Percentiles rank a stretch among this genome's conserved stretches.
These are phyloP conservation scores for Orycteropus afer DNA, from an alignment of 2,113 vertebrate species.

Conservation along the genomic window DNA sequence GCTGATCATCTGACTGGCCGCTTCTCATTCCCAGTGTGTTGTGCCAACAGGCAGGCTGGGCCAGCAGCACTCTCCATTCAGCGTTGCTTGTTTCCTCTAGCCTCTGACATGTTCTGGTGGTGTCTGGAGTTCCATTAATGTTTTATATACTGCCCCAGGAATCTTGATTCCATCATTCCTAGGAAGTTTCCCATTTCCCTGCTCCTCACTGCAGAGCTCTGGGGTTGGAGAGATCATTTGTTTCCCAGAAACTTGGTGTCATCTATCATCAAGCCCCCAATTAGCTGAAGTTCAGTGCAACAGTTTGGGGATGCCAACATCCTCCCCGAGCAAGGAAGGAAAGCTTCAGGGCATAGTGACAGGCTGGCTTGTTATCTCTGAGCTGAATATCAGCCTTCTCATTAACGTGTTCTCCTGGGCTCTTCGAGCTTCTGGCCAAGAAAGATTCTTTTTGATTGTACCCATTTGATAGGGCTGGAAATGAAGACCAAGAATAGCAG, in stretches of 20 bases:
- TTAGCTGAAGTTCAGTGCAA: slow-evolving; percentile 82
- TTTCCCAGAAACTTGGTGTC: slow-evolving; percentile 83
- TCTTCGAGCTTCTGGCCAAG: slow-evolving; percentile 13
- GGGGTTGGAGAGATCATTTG: slow-evolving; percentile 79
- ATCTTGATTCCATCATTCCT: slow-evolving; percentile 79
- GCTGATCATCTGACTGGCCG: not conserved
- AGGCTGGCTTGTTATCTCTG: slow-evolving; percentile 48
- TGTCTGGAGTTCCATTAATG: slow-evolving; percentile 80
- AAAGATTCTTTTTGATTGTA: not conserved
- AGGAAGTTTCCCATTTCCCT: slow-evolving; percentile 57
- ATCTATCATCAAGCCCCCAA: slow-evolving; percentile 83
- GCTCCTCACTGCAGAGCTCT: slow-evolving; percentile 73
- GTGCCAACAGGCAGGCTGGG: slow-evolving; percentile 49
- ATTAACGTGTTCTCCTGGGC: slow-evolving; percentile 56
- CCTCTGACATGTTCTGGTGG: slow-evolving; percentile 70
- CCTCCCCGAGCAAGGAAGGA: slow-evolving; percentile 58
- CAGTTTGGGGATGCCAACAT: slow-evolving; percentile 69
- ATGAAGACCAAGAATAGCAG: not conserved
- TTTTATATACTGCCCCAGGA: slow-evolving; percentile 81
- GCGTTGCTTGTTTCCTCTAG: slow-evolving; percentile 68
- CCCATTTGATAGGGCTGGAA: slow-evolving; percentile 26
- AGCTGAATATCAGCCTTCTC: slow-evolving; percentile 38
- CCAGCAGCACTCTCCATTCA: slow-evolving; percentile 54
- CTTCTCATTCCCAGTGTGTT: not conserved
- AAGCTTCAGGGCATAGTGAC: not conserved